phyloP scores from a whole-genome alignment of 2,888 invertebrate species.

The Acrocera orbiculus region DNA sequence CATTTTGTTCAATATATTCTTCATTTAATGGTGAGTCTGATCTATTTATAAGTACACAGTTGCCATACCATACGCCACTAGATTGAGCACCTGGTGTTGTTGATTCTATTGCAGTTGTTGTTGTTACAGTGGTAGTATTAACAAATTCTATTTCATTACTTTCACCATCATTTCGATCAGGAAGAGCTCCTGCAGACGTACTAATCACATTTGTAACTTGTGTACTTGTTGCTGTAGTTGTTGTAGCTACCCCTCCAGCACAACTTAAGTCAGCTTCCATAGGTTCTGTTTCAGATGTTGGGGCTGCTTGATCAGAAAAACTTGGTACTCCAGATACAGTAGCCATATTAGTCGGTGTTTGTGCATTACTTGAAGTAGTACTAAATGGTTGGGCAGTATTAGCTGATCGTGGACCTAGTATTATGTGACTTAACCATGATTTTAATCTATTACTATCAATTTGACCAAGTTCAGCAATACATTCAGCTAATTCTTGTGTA shows the following conservation, averaged over 20 bases:
- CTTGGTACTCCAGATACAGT: constrained; percentile 30
- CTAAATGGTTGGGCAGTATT: constrained; percentile 24
- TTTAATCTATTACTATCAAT: constrained; percentile 46
- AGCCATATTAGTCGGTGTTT: constrained; percentile 35
- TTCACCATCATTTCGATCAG: constrained; percentile 14
- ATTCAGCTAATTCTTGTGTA: constrained; percentile 46
- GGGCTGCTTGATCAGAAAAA: constrained; percentile 27
- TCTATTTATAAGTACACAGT: constrained; percentile 34
- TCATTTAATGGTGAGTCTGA: constrained; percentile 27
- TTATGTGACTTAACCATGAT: constrained; percentile 45
- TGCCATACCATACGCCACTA: constrained; percentile 24
- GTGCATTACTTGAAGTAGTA: constrained; percentile 34
- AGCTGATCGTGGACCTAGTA: constrained; percentile 37
- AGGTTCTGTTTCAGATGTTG: constrained; percentile 18
- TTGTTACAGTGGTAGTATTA: no score
- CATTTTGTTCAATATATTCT: constrained; percentile 42
- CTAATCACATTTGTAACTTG: background rate
- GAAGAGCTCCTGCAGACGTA: constrained; percentile 12
- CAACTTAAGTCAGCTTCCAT: constrained; percentile 26
- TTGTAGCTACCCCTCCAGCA: constrained; percentile 17
- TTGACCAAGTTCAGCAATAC: constrained; percentile 45
- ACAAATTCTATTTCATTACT: no score
- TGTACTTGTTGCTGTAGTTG: constrained; percentile 28
- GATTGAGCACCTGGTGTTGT: constrained; percentile 11
- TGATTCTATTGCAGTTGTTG: background rate